Percentiles rank a stretch among this genome's conserved stretches.
Conservation (phyloP, 2,888 invertebrate genomes). For the Branchipolynoe longqiensis region DNA sequence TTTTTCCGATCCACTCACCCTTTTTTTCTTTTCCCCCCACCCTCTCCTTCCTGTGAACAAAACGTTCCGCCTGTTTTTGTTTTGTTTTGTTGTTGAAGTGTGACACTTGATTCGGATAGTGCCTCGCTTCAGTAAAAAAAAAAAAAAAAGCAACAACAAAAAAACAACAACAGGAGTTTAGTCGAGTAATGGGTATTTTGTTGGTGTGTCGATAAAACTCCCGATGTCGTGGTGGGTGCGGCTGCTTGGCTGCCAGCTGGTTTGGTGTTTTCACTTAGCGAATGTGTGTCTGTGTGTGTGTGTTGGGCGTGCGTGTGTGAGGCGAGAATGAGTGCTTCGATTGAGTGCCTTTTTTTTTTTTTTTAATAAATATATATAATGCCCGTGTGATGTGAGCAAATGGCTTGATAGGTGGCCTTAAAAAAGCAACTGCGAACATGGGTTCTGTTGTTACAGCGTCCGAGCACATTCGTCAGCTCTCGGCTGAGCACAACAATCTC, state of each 20-base stretch:
- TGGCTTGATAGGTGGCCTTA: conserved; percentile 54
- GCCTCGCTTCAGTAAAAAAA: conserved; percentile 10
- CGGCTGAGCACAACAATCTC: conserved; percentile 36
- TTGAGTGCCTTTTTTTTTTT: background rate
- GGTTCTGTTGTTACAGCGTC: conserved; percentile 57
- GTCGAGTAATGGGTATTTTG: conserved; percentile 48
- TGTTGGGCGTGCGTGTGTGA: conserved; percentile 6
- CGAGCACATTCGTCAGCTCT: conserved; percentile 47
- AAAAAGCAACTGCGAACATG: conserved; percentile 41
- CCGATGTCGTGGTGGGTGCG: background rate
- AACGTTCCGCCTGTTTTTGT: too few species aligned
- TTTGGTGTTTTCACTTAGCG: background rate
- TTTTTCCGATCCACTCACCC: background rate
- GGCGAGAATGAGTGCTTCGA: background rate
- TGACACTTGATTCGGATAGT: conserved; percentile 31
- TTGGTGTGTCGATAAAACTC: conserved; percentile 42
- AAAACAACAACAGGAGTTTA: conserved; percentile 14
- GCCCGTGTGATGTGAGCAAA: background rate
- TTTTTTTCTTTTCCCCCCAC: background rate
- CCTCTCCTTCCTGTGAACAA: too few species aligned
- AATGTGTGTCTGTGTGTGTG: background rate
- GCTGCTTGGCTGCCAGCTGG: background rate
- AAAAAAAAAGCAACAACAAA: too few species aligned
- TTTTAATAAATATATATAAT: too few species aligned
- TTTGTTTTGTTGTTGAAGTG: conserved; percentile 34